Conservation (phyloP, 2,888 invertebrate genomes). For the Drosophila tanythrix region DNA sequence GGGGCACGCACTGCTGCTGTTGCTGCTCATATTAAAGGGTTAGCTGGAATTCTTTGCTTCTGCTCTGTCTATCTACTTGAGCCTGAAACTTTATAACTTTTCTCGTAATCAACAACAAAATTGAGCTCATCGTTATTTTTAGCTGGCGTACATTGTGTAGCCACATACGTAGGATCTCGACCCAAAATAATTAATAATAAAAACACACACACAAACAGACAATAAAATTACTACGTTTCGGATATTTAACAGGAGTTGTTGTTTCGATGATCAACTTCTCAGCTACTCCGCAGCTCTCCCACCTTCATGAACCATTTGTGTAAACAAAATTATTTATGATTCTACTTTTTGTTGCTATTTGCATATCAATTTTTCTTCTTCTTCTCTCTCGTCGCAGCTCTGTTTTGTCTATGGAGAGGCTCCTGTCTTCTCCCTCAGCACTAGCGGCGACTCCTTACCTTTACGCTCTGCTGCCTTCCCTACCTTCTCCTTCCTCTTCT, state of each 20-base stretch:
- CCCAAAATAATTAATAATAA: conserved; percentile 51
- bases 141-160: conserved; percentile 27
- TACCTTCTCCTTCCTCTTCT: conserved; percentile 7
- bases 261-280: conserved; percentile 24
- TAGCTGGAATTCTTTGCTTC: conserved; percentile 56
- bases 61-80: conserved; percentile 26
- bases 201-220: conserved; percentile 12
- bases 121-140: conserved; percentile 77
- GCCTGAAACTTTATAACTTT: conserved; percentile 73
- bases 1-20: conserved; percentile 54
- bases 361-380: conserved; percentile 49
- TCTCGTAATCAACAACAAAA: conserved; percentile 58
- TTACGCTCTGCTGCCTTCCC: conserved; percentile 66
- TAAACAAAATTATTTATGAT: conserved; percentile 77
- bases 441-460: conserved; percentile 68
- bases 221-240: conserved; percentile 30
- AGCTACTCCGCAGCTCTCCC: conserved; percentile 21
- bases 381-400: conserved; percentile 9
- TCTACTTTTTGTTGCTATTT: conserved; percentile 37
- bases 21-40: conserved; percentile 49
- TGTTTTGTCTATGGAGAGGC: conserved; percentile 42
- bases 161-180: conserved; percentile 65
- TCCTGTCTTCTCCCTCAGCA: conserved; percentile 34
- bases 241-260: conserved; percentile 59
- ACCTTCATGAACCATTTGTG: conserved; percentile 71